Conservation (phyloP, 2,797 vertebrate genomes). For the Halcyon smyrnensis region DNA sequence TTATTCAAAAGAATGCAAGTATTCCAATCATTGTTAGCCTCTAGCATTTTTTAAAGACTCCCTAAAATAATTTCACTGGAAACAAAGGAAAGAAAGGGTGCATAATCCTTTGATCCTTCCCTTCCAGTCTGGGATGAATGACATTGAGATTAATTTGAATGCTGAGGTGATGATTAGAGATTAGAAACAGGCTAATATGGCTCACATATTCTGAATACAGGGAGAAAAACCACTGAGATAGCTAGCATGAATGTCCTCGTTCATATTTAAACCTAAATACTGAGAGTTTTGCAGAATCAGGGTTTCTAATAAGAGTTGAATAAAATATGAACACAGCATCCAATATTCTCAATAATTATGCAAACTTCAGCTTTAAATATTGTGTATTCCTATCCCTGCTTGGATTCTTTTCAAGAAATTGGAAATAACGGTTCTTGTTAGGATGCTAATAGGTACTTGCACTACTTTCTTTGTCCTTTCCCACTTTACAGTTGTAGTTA, state of each 20-base stretch:
- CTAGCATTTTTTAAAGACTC: not conserved
- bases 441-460: not conserved
- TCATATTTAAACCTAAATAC: not conserved
- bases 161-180: not conserved
- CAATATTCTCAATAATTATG: not conserved
- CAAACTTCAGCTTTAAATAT: not conserved
- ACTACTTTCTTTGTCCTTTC: slow-evolving; percentile 21
- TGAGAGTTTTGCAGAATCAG: not conserved
- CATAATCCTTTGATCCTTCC: slow-evolving; percentile 14
- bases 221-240: not conserved
- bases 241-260: not conserved
- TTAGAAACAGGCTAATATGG: not conserved
- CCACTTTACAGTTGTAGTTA: not conserved
- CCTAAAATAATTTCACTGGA: not conserved
- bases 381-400: not conserved
- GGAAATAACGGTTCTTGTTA: slow-evolving; percentile 1
- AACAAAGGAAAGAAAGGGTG: slow-evolving; percentile 16
- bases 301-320: not conserved
- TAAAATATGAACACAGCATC: slow-evolving; percentile 1
- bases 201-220: not conserved
- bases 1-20: slow-evolving; percentile 19
- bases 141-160: not conserved
- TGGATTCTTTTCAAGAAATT: slow-evolving; percentile 5
- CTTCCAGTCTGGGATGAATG: not conserved
- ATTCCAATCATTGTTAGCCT: not conserved